These are phyloP conservation scores for Pristionchus entomophagus DNA, from an alignment of 2,888 invertebrate genomes.

Conservation along the genomic window DNA sequence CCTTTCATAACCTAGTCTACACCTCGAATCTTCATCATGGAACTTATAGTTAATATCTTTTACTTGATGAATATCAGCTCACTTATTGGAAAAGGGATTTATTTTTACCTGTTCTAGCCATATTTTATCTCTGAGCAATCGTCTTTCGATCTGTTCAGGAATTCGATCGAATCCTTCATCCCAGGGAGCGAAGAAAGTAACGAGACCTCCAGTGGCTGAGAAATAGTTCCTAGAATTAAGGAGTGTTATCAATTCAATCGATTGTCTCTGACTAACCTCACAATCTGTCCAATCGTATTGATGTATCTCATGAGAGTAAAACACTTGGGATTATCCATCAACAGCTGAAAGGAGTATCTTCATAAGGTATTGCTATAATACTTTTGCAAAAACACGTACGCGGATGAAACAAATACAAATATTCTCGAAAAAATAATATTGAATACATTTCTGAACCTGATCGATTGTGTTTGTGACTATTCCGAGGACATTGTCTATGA, in stretches of 20 bases:
- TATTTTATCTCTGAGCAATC: constrained; percentile 74
- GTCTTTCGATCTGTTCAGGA: constrained; percentile 74
- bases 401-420: too few species aligned
- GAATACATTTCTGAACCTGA: constrained; percentile 65
- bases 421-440: too few species aligned
- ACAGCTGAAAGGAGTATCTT: constrained; percentile 53
- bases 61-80: too few species aligned
- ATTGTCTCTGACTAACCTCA: constrained; percentile 50
- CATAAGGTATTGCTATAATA: too few species aligned
- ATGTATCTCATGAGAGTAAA: constrained; percentile 75
- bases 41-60: too few species aligned
- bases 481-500: constrained; percentile 76
- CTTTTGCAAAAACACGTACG: too few species aligned
- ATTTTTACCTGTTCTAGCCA: constrained; percentile 74
- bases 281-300: constrained; percentile 74
- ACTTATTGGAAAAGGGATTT: background rate
- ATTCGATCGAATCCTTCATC: constrained; percentile 76
- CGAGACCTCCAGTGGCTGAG: constrained; percentile 68
- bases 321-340: constrained; percentile 69
- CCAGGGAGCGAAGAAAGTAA: constrained; percentile 76
- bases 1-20: too few species aligned
- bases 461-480: constrained; percentile 75
- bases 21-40: too few species aligned
- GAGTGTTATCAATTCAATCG: background rate
- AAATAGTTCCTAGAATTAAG: constrained; percentile 66